A percentile compares a stretch with the other conserved stretches of the same genome.
These are phyloP conservation scores for Idaea straminata DNA, from an alignment of 2,888 invertebrate species.

Conservation along the genomic window DNA sequence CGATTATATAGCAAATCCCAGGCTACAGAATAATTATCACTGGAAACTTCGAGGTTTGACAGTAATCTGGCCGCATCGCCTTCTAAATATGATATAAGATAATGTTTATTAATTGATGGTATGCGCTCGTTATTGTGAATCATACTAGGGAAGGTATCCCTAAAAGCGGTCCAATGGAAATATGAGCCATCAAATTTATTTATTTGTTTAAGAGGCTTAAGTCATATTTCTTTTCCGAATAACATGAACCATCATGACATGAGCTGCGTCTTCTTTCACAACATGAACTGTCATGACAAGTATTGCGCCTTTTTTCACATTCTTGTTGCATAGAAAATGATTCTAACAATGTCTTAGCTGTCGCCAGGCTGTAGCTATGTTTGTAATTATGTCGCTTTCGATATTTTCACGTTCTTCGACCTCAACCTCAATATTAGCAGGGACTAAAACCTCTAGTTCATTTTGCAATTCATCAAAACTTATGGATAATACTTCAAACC, in stretches of 20 bases:
- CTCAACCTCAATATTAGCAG: constrained; percentile 9
- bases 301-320: constrained; percentile 5
- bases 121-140: constrained; percentile 15
- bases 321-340: neutral
- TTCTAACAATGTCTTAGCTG: constrained; percentile 10
- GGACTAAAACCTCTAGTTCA: constrained; percentile 17
- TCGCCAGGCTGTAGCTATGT: constrained; percentile 8
- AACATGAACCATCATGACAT: neutral
- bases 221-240: constrained; percentile 2
- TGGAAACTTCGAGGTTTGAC: constrained; percentile 19
- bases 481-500: constrained; percentile 11
- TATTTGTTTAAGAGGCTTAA: constrained; percentile 1
- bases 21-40: constrained; percentile 21
- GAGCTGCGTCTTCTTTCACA: constrained; percentile 6
- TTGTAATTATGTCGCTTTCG: constrained; percentile 11
- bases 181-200: constrained; percentile 20
- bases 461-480: constrained; percentile 16
- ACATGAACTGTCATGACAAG: constrained; percentile 1
- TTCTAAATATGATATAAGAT: constrained; percentile 23
- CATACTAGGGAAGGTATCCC: constrained; percentile 23
- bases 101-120: too few relatives aligned
- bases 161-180: constrained; percentile 27
- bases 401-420: constrained; percentile 15
- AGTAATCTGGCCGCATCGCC: constrained; percentile 24
- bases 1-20: constrained; percentile 24